phyloP scores from a whole-genome alignment of 1,140 invertebrate genomes.

The Drosophila yakuba region DNA sequence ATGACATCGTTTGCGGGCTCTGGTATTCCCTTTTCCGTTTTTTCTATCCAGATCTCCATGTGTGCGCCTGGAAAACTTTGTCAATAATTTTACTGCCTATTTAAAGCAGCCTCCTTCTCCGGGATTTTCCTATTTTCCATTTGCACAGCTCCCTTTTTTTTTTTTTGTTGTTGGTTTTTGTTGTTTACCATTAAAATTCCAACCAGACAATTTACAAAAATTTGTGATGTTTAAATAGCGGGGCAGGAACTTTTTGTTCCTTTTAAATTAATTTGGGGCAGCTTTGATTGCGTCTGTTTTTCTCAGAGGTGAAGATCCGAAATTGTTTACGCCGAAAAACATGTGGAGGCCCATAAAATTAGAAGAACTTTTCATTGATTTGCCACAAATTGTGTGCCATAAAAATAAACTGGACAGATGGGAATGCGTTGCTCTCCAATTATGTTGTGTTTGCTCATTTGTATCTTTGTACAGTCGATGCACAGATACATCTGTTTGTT shows the following conservation, averaged over 20 bases:
- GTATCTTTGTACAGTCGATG: slow-evolving; percentile 44
- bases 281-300: slow-evolving; percentile 73
- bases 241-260: slow-evolving; percentile 49
- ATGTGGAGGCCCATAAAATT: slow-evolving; percentile 65
- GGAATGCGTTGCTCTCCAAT: slow-evolving; percentile 28
- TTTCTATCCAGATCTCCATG: slow-evolving; percentile 40
- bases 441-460: slow-evolving; percentile 70
- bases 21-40: slow-evolving; percentile 9
- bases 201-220: slow-evolving; percentile 79
- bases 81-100: slow-evolving; percentile 79
- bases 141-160: slow-evolving; percentile 11
- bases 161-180: slow-evolving; percentile 24
- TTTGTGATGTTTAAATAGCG: slow-evolving; percentile 81
- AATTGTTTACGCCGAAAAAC: slow-evolving; percentile 69
- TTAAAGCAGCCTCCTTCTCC: slow-evolving; percentile 67
- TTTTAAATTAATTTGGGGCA: slow-evolving; percentile 81
- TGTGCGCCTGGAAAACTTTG: slow-evolving; percentile 66
- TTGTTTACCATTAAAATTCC: slow-evolving; percentile 78
- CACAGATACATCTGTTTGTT: slow-evolving; percentile 59
- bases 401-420: slow-evolving; percentile 65
- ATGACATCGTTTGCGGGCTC: slow-evolving; percentile 75
- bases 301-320: slow-evolving; percentile 26
- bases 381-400: slow-evolving; percentile 78
- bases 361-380: slow-evolving; percentile 69
- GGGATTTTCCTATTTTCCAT: slow-evolving; percentile 17